A percentile compares a stretch with the other conserved stretches of the same genome.
Evolutionary conservation across 1,140 invertebrate genomes (phyloP).

Genomic region (Zaprionus taronus): DNA sequence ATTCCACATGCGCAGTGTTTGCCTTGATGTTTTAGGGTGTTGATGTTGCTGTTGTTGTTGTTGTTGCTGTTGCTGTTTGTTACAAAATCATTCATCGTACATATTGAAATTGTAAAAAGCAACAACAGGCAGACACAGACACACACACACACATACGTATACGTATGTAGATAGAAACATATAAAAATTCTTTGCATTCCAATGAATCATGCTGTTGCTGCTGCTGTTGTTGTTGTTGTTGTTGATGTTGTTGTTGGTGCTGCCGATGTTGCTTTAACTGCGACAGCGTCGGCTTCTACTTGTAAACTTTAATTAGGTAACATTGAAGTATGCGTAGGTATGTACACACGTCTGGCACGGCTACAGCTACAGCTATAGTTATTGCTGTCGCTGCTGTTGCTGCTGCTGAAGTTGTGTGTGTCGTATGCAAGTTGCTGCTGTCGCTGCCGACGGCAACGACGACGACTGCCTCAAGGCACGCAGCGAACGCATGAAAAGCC

Average conservation of each 20-base stretch:
- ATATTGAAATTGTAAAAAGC: slow-evolving; percentile 77
- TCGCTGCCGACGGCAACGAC: background rate
- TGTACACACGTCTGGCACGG: slow-evolving; percentile 54
- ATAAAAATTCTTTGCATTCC: slow-evolving; percentile 83
- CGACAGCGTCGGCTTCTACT: slow-evolving; percentile 64
- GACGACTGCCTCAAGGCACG: slow-evolving; percentile 55
- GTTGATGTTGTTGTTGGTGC: slow-evolving; percentile 48
- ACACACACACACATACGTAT: slow-evolving; percentile 29
- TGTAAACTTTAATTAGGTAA: slow-evolving; percentile 82
- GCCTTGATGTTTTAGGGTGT: slow-evolving; percentile 81
- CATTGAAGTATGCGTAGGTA: slow-evolving; percentile 79
- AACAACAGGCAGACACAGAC: slow-evolving; percentile 42
- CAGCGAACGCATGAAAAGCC: slow-evolving; percentile 26
- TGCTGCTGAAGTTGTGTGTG: slow-evolving; percentile 14
- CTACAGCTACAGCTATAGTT: background rate
- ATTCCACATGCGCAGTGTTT: slow-evolving; percentile 80
- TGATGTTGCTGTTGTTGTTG: slow-evolving; percentile 59
- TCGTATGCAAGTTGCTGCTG: slow-evolving; percentile 46
- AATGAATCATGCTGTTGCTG: slow-evolving; percentile 73
- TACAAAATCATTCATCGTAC: slow-evolving; percentile 81
- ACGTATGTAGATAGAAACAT: slow-evolving; percentile 74
- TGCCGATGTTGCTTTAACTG: slow-evolving; percentile 55
- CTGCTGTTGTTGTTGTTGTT: slow-evolving; percentile 45
- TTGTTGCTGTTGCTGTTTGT: slow-evolving; percentile 56
- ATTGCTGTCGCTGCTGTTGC: slow-evolving; percentile 10